Evolutionary conservation across 2,888 invertebrate species (phyloP), one percentile per base, ranked within the genome.

Genomic region (Lordiphosa andalusiaca): DNA sequence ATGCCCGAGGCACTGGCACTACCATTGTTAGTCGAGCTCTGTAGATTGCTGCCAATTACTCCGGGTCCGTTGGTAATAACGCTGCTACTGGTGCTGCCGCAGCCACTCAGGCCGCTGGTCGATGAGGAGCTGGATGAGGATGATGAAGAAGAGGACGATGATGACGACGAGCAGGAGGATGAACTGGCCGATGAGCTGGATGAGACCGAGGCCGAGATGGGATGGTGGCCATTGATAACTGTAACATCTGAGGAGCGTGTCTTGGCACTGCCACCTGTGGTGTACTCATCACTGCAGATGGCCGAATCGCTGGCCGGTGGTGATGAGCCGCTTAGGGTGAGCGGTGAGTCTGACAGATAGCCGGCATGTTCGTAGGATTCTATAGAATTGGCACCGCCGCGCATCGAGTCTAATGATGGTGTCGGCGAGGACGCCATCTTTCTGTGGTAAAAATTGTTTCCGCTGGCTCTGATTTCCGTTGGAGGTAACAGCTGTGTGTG

Each of bases 331-430:
- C 95, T 95, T 86, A 95, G 92, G 85, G 95, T 95, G 89, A 95
- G 90, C 87, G 95, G 95, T 48, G 93, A 93, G 89, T 93, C 93
- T 80, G 92, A 93, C 85, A 94, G 92, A 89, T 94, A 93, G 90
- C 95, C 95, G 91, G 93, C 93, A 90, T 94, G 94, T 90, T 95
- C 95, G 78, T 94, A 93, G 88, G 96, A 96, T 92, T 95, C 95
- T 92, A 96, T 94, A 89, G 96, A 95, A 92, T 95, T 95, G 91
- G 95, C 95, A 41, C 63, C 63, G 73, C 89, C 90, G 90, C 94
- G 94, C 91, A 95, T 92, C 91, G 96, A 96, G 92, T 96, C 96
- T 92, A 96, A 92, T 91, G 96, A 96, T 91, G 96, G 96, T 91
- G 96, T 96, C 91, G 92, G 93, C 78, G 90, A 90, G 91, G 96